Evolutionary conservation across 1,140 invertebrate genomes (phyloP).

Genomic region (Gonatopus flavifemur): DNA sequence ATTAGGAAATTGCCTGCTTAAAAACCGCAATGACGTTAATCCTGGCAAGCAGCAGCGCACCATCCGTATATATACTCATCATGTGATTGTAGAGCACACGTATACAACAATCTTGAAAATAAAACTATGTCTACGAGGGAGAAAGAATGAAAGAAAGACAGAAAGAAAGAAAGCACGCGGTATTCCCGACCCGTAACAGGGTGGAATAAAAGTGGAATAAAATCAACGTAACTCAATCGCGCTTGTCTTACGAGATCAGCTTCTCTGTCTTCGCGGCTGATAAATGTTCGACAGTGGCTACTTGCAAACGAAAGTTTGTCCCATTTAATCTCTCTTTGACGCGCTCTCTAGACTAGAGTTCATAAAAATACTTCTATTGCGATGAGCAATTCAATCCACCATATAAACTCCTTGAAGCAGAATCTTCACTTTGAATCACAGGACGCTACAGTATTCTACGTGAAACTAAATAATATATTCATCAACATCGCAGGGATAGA

Average conservation of each 20-base stretch:
- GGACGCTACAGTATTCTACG: too few relatives aligned
- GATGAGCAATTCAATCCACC: too few relatives aligned
- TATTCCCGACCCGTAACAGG: constrained; percentile 30
- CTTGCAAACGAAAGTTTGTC: constrained; percentile 26
- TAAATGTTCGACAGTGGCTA: constrained; percentile 40
- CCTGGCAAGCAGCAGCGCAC: constrained; percentile 19
- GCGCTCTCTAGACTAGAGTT: too few relatives aligned
- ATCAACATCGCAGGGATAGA: too few relatives aligned
- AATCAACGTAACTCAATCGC: constrained; percentile 59
- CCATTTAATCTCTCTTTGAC: constrained; percentile 25
- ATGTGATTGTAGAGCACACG: background rate
- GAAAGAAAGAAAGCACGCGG: too few relatives aligned
- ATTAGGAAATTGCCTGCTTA: constrained; percentile 58
- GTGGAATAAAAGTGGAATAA: constrained; percentile 52
- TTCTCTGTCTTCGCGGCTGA: constrained; percentile 35
- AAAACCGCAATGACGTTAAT: constrained; percentile 57
- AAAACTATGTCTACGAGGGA: constrained; percentile 40
- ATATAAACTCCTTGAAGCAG: too few relatives aligned
- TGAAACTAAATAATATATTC: too few relatives aligned
- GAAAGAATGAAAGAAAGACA: constrained; percentile 8
- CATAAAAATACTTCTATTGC: too few relatives aligned
- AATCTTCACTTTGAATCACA: too few relatives aligned
- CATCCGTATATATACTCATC: background rate
- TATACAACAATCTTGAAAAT: constrained; percentile 33
- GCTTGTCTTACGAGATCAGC: constrained; percentile 50